Percentiles rank a stretch among this genome's conserved stretches.
These are phyloP conservation scores for Aphyosemion australe DNA, from an alignment of 2,113 vertebrate species.

Conservation along the genomic window DNA sequence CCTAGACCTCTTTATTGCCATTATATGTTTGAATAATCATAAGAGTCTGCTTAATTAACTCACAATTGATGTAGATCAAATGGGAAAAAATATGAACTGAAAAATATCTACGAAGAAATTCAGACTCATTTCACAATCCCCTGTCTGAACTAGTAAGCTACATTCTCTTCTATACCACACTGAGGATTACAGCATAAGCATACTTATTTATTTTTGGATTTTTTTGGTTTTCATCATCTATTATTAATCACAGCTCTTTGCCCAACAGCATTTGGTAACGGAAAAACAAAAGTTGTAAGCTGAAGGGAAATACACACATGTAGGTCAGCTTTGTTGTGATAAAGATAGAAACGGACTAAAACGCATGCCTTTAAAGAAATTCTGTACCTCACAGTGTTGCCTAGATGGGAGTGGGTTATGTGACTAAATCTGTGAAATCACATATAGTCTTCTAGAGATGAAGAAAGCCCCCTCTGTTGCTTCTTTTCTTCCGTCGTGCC, in stretches of 20 bases:
- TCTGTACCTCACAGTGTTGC: constrained; percentile 27
- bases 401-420: constrained; percentile 11
- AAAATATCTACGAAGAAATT: too few species aligned
- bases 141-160: constrained; percentile 13
- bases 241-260: constrained; percentile 58
- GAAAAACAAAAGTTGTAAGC: constrained; percentile 45
- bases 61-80: not conserved
- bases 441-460: constrained; percentile 1
- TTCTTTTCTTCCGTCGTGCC: constrained; percentile 12
- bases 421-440: constrained; percentile 48
- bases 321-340: constrained; percentile 49
- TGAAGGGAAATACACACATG: constrained; percentile 35
- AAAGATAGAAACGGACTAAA: constrained; percentile 4
- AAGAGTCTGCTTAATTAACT: not conserved
- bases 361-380: constrained; percentile 20
- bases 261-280: constrained; percentile 36
- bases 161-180: not conserved
- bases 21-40: not conserved
- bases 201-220: constrained; percentile 13
- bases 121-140: constrained; percentile 10
- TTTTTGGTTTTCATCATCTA: constrained; percentile 35
- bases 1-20: too few species aligned
- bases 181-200: constrained; percentile 2
- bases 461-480: constrained; percentile 17
- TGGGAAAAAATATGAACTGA: too few species aligned